Evolutionary conservation across 2,113 vertebrate genomes (phyloP), one percentile per base, ranked within the genome.

Genomic region (Chionis minor): DNA sequence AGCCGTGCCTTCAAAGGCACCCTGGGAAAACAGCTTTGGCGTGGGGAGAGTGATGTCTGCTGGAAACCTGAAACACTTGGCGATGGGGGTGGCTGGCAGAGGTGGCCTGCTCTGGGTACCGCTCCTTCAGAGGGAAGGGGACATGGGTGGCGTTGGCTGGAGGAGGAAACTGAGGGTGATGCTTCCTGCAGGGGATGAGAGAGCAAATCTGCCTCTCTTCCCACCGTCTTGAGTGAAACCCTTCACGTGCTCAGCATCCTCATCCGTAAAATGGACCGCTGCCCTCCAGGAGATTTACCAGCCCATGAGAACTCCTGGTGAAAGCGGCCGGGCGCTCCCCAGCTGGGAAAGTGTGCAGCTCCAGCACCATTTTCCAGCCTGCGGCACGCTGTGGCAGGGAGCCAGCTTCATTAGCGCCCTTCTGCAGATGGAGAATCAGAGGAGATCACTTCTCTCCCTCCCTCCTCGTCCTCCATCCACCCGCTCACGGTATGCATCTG

Each of bases 1-100:
- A 91, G 95, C 89, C 2, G 8, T 81, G 81, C 84, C 94, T 97
- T 92, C 92, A 94, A 89, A 94, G 92, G 91, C 92, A 73, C 81
- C 73, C 94, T 96, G 96, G 93, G 95, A 96, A 96, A 95, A 72
- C 92, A 72, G 78, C 84, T 82, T 51, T 1, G 5, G 66, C 23
- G 8, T 78, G 78, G 73, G 66, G 91, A 89, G 83, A 44, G 28
- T 1, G 56, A 35, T 94, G 90, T 61, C 81, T 93, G 70, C 59
- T 93, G 95, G 81, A 87, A 95, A 82, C 77, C 56, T 6, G 49
- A 33, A 95, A 62, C 45, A 6, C 62, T 70, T 0, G 0, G 72
- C 2, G 0, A 9, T 32, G 69, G 86, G 73, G 77, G 49, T 86
- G 74, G 82, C 54, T 90, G 80, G 58, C 6, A 7, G 44, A 74